Base-by-base conservation (phyloP, 2,113 vertebrate genomes). In the Ceratotherium simum region DNA sequence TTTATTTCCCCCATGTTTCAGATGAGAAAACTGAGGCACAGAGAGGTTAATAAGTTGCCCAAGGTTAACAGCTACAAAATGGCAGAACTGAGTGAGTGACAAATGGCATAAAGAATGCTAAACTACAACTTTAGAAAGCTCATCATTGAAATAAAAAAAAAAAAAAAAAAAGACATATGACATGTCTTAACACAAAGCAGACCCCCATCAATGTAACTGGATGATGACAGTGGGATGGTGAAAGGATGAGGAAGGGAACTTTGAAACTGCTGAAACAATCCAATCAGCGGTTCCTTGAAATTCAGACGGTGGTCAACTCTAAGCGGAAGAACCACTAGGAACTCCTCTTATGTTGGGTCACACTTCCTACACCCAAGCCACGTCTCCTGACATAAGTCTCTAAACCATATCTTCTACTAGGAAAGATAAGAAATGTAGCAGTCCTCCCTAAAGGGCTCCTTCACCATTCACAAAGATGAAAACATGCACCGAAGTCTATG, bases 171-270 rank as follows among this genome's bases (percentile, higher is more conserved):
- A 20, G 18, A 54, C 14, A 21, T 18, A 1, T 8, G 23, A 46
- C 11, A 11, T 27, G 8, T 73, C 64, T 36, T 58, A 20, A 64
- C 6, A 23, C 72, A 39, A 75, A 80, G 80, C 73, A 60, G 48
- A 67, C 10, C 3, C 23, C 27, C 10, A 9, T 7, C 36, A 1
- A 0, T 11, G 42, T 51, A 27, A 58, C 20, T 18, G 27, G 27
- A 18, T 31, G 60, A n/a, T 21, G 11, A 13, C 29, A 31, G 33
- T 11, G 31, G 46, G 46, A 20, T 3, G 36, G 23, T 12, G 70
- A 54, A 51, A 51, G 70, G 51, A 33, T 39, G 39, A 80, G 21
- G 65, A 89, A 69, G 64, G 51, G 56, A 73, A 81, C 21, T 39
- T 23, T 20, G 33, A 58, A 73, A n/a, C 17, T 13, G 46, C 36